Percentiles rank a stretch among this genome's conserved stretches.
Conservation (phyloP, 2,888 invertebrate genomes). For the Stenolophus ochropezus region DNA sequence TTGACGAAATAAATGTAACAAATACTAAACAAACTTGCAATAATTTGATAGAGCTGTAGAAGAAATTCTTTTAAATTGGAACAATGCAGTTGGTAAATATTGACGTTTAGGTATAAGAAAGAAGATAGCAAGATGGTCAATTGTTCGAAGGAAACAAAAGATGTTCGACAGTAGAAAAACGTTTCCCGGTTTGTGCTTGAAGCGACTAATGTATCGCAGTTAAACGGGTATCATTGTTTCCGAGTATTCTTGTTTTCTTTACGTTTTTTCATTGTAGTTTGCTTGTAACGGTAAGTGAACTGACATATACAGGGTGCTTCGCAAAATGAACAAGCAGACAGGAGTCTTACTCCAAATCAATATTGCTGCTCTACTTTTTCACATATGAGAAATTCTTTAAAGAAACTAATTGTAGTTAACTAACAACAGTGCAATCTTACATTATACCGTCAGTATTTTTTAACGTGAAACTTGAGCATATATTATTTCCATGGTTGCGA, state of each 20-base stretch:
- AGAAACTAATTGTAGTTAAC: neutral
- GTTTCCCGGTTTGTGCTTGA: conserved; percentile 36
- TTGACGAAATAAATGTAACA: too few relatives aligned
- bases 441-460: too few relatives aligned
- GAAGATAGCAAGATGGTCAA: conserved; percentile 44
- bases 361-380: neutral
- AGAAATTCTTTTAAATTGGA: conserved; percentile 6
- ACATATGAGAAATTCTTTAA: neutral
- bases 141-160: conserved; percentile 43
- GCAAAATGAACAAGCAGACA: conserved; percentile 15
- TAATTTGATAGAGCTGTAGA: neutral
- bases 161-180: conserved; percentile 36
- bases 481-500: too few relatives aligned
- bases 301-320: conserved; percentile 40
- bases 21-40: too few relatives aligned
- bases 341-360: conserved; percentile 20
- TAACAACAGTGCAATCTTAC: too few relatives aligned
- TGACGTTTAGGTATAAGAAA: conserved; percentile 49
- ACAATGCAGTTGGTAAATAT: conserved; percentile 39
- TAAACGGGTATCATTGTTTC: conserved; percentile 54
- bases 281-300: conserved; percentile 42
- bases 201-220: conserved; percentile 42
- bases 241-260: conserved; percentile 41
- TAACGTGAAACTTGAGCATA: too few relatives aligned
- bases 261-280: conserved; percentile 38